A percentile compares a stretch with the other conserved stretches of the same genome.
These are phyloP conservation scores for Periophthalmus modestus DNA, from an alignment of 2,113 vertebrate species.

Conservation along the genomic window DNA sequence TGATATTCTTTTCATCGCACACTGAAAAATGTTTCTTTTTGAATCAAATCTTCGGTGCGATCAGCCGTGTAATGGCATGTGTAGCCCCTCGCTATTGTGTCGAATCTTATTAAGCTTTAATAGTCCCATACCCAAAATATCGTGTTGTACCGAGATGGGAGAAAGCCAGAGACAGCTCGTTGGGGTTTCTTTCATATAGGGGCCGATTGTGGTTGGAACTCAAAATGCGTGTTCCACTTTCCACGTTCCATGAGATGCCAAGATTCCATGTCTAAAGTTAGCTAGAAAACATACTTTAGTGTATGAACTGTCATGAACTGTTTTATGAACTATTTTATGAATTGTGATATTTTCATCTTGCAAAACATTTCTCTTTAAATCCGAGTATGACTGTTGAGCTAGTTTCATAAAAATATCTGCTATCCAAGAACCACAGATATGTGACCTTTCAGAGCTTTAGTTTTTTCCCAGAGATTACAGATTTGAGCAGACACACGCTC, in stretches of 20 bases:
- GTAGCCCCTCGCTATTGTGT: slow-evolving; percentile 37
- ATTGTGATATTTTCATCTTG: background rate
- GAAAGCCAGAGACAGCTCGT: background rate
- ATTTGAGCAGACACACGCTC: background rate
- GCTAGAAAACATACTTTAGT: background rate
- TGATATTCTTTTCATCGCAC: slow-evolving; percentile 55
- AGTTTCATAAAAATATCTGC: background rate
- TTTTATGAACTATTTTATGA: too few relatives aligned
- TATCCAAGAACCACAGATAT: background rate
- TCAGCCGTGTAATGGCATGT: slow-evolving; percentile 36
- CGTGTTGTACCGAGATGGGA: slow-evolving; percentile 17
- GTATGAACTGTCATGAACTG: background rate
- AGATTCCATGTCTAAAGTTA: background rate
- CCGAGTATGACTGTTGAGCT: background rate
- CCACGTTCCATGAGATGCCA: background rate
- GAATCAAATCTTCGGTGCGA: slow-evolving; percentile 60
- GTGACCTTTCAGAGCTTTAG: background rate
- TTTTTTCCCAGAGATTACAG: background rate
- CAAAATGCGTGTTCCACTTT: background rate
- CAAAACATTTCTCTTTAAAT: slow-evolving; percentile 26
- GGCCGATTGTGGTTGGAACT: background rate
- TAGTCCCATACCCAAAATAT: slow-evolving; percentile 46
- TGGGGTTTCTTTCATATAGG: slow-evolving; percentile 13
- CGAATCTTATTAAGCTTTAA: slow-evolving; percentile 52
- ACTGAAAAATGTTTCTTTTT: slow-evolving; percentile 54